phyloP scores from a whole-genome alignment of 2,113 vertebrate genomes.

The Carettochelys insculpta region DNA sequence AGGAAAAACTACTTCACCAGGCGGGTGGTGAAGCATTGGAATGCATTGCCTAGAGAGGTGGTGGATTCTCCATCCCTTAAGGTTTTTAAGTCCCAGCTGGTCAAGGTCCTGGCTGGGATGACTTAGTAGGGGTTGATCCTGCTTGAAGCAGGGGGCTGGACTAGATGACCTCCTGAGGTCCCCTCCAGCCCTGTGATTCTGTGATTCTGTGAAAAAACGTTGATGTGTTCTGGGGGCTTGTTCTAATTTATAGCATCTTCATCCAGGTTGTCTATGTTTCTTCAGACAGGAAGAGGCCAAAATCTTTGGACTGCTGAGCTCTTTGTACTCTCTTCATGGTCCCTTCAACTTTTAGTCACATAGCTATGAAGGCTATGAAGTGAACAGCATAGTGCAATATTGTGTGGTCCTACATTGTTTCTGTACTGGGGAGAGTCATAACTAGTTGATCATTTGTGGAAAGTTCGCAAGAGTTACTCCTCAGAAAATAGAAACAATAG shows the following conservation, averaged over 20 bases:
- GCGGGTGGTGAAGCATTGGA: too few species aligned
- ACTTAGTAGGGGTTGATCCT: too few species aligned
- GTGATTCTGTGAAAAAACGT: too few species aligned
- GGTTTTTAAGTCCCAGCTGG: too few species aligned
- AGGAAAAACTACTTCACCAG: too few species aligned
- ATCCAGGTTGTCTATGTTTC: not conserved
- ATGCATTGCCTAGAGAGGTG: too few species aligned
- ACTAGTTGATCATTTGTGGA: not conserved
- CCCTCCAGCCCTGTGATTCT: too few species aligned
- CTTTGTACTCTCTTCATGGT: not conserved
- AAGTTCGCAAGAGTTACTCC: not conserved
- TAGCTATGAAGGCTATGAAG: not conserved
- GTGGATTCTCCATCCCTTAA: too few species aligned
- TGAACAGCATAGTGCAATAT: not conserved
- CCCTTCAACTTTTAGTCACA: not conserved
- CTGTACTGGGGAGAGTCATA: not conserved
- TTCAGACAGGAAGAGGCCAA: not conserved
- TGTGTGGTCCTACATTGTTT: not conserved
- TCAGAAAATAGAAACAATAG: not conserved
- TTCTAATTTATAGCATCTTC: not conserved
- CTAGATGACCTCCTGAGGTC: too few species aligned
- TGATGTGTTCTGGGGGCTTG: not conserved
- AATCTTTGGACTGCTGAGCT: not conserved
- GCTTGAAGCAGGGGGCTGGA: too few species aligned
- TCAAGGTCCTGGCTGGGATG: too few species aligned